A percentile compares a stretch with the other conserved stretches of the same genome.
Evolutionary conservation across 2,888 invertebrate genomes (phyloP).

Genomic region (Phyllotreta striolata): DNA sequence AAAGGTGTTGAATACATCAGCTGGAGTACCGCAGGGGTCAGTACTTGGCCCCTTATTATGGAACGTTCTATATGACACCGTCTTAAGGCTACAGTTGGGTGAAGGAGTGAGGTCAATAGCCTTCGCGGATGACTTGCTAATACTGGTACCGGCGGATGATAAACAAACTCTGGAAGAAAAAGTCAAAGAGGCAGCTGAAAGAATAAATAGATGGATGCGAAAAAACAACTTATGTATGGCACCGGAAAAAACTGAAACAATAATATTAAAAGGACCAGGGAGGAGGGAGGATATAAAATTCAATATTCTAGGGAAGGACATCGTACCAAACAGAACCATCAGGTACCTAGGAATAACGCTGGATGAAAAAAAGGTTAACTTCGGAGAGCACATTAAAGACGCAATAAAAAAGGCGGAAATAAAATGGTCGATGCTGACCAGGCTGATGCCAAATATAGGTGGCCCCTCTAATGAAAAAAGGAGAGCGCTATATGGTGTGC

Average conservation of each 20-base stretch:
- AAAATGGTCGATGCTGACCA: constrained; percentile 4
- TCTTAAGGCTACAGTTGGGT: constrained; percentile 17
- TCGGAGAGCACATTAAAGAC: constrained; percentile 18
- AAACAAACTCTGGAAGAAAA: neutral
- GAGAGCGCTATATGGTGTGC: no score
- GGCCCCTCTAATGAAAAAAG: no score
- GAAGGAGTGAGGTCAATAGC: constrained; percentile 13
- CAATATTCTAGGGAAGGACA: constrained; percentile 25
- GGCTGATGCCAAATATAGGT: no score
- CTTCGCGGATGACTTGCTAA: constrained; percentile 36
- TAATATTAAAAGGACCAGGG: constrained; percentile 1
- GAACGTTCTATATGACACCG: constrained; percentile 33
- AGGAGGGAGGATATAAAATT: neutral
- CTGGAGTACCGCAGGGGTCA: constrained; percentile 33
- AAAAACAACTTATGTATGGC: constrained; percentile 12
- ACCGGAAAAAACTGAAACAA: constrained; percentile 13
- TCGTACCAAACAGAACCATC: constrained; percentile 10
- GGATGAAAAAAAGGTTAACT: neutral
- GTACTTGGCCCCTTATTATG: constrained; percentile 37
- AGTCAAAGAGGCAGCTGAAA: neutral
- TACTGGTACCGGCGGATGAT: constrained; percentile 18
- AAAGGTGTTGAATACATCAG: neutral
- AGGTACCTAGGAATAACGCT: constrained; percentile 17
- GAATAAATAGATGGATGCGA: constrained; percentile 23
- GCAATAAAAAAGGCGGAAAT: constrained; percentile 15